Conservation (phyloP, 2,113 vertebrate species). For the Syngnathus scovelli region DNA sequence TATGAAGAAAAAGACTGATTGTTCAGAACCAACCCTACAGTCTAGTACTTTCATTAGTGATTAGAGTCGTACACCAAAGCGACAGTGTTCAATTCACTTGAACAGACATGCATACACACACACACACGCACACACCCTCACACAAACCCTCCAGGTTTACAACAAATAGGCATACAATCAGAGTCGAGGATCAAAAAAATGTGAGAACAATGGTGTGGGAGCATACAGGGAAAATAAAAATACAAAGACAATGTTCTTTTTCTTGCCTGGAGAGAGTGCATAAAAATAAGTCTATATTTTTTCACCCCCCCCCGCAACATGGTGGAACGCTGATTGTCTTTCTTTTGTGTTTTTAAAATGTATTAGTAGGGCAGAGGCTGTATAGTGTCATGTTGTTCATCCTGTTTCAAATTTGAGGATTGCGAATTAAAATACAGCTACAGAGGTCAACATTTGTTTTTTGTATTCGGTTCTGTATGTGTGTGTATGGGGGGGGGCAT, state of each 20-base stretch:
- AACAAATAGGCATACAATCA: constrained; percentile 19
- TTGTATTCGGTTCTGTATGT: background rate
- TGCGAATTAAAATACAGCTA: background rate
- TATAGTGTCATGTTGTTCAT: constrained; percentile 8
- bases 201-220: constrained; percentile 10
- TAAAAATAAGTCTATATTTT: constrained; percentile 1
- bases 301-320: background rate
- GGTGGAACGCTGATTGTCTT: constrained; percentile 8
- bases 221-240: constrained; percentile 18
- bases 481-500: no score
- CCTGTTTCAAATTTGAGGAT: background rate
- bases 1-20: background rate
- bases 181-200: constrained; percentile 27
- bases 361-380: background rate
- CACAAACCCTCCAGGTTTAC: background rate
- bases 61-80: constrained; percentile 9
- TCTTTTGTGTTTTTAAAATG: constrained; percentile 5
- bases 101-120: background rate
- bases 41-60: constrained; percentile 13
- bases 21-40: constrained; percentile 4
- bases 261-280: constrained; percentile 18
- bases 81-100: constrained; percentile 9
- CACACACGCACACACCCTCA: background rate
- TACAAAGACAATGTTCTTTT: constrained; percentile 13
- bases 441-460: background rate